Evolutionary conservation across 2,113 vertebrate species (phyloP).

Genomic region (Taurulus bubalis): DNA sequence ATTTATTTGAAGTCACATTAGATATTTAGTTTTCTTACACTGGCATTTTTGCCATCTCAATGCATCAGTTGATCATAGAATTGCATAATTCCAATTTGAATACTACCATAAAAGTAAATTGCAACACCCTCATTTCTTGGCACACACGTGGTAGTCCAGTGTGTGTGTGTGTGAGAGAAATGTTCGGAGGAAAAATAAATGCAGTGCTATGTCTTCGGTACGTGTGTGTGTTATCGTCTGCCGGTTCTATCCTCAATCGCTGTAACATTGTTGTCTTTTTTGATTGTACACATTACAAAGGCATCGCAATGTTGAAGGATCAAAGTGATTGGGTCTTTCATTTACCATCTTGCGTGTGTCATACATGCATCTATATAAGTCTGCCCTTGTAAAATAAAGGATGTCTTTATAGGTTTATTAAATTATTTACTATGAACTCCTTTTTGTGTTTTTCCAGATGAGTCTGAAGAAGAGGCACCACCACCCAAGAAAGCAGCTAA

Average conservation of each 20-base stretch:
- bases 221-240: constrained; percentile 66
- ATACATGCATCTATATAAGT: too few species aligned
- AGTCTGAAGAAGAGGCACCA: constrained; percentile 84
- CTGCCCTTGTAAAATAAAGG: too few species aligned
- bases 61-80: not conserved
- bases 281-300: too few species aligned
- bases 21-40: not conserved
- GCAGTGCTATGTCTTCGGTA: constrained; percentile 82
- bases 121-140: constrained; percentile 70
- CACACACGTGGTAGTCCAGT: constrained; percentile 67
- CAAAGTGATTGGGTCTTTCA: too few species aligned
- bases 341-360: too few species aligned
- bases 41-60: not conserved
- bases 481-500: constrained; percentile 82
- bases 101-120: not conserved
- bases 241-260: constrained; percentile 82
- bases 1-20: not conserved
- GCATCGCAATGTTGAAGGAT: too few species aligned
- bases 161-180: constrained; percentile 72
- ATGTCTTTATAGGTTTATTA: too few species aligned
- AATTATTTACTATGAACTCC: too few species aligned
- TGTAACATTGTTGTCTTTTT: constrained; percentile 51
- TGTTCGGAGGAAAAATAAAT: constrained; percentile 77
- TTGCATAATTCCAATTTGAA: not conserved
- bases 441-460: constrained; percentile 46